These are phyloP conservation scores for Proteles cristata DNA, from an alignment of 2,113 vertebrate genomes.

Conservation along the genomic window DNA sequence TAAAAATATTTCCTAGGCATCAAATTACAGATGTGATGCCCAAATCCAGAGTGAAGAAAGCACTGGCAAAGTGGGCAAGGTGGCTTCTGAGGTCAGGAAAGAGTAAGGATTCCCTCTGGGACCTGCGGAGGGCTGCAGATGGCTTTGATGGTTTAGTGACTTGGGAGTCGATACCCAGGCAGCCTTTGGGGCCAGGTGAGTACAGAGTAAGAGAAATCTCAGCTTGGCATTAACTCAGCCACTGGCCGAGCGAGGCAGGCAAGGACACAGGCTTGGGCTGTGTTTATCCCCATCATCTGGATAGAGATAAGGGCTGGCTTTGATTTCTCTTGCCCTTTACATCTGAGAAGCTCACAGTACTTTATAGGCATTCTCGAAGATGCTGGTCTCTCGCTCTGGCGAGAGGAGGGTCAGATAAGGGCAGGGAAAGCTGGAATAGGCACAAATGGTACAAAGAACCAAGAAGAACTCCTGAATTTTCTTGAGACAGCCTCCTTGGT, in stretches of 20 bases:
- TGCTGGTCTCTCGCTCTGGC: not conserved
- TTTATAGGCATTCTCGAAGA: not conserved
- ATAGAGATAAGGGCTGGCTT: slow-evolving; percentile 19
- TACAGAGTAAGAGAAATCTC: not conserved
- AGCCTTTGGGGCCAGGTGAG: not conserved
- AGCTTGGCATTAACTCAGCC: not conserved
- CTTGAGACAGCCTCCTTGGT: not conserved
- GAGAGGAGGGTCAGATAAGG: not conserved
- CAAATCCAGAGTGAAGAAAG: slow-evolving; percentile 22
- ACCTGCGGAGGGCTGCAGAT: not conserved
- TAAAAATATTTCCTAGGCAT: slow-evolving; percentile 63
- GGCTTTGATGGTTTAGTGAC: not conserved
- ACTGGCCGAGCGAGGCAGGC: not conserved
- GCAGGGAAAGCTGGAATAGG: not conserved
- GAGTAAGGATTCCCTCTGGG: not conserved
- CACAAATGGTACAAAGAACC: not conserved
- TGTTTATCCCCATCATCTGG: not conserved
- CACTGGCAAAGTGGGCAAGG: not conserved
- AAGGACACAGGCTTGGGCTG: not conserved
- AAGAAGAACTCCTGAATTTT: not conserved
- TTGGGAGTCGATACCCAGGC: not conserved
- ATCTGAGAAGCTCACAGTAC: not conserved
- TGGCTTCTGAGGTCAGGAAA: slow-evolving; percentile 9
- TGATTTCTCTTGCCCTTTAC: slow-evolving; percentile 53
- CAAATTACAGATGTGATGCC: not conserved